These are phyloP conservation scores for Phoebastria nigripes DNA, from an alignment of 2,797 vertebrate genomes.

Conservation along the genomic window DNA sequence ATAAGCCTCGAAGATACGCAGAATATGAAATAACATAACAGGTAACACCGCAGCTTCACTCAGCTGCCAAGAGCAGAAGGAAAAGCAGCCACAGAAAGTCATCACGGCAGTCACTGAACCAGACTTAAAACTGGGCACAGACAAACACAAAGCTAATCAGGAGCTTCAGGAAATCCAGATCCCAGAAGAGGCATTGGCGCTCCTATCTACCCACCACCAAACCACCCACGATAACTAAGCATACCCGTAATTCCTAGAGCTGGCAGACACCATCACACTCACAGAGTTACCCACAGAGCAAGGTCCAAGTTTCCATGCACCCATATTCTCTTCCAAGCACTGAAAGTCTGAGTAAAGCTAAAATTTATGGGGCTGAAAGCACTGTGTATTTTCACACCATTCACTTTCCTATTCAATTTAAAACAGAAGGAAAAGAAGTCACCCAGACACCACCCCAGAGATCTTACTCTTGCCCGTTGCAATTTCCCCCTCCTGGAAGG, in stretches of 20 bases:
- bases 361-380: background rate
- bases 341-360: background rate
- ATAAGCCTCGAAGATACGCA: background rate
- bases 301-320: background rate
- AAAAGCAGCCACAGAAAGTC: background rate
- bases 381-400: background rate
- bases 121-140: background rate
- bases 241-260: accelerated
- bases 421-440: background rate
- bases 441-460: background rate
- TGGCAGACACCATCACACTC: background rate
- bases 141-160: background rate
- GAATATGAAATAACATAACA: background rate
- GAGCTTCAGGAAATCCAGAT: background rate
- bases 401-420: background rate
- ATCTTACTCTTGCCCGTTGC: background rate
- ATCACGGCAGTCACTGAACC: background rate
- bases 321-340: background rate
- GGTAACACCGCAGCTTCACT: background rate
- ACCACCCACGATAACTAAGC: accelerated
- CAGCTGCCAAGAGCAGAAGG: background rate
- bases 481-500: background rate
- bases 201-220: background rate
- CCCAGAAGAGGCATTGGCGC: background rate
- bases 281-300: background rate